phyloP scores from a whole-genome alignment of 2,797 vertebrate genomes.

The Sebastes steindachneri region DNA sequence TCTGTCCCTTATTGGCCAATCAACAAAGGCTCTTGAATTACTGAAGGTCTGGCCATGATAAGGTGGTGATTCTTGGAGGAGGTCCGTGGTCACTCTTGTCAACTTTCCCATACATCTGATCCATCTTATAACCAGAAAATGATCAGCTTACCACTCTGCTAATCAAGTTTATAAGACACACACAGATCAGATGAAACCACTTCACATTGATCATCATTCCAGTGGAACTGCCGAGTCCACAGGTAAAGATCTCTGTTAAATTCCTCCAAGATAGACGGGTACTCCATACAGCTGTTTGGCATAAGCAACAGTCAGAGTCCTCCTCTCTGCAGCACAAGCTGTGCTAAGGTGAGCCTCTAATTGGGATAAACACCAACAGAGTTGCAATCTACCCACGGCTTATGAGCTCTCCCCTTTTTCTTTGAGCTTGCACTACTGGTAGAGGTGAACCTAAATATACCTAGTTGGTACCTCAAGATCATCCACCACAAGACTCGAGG shows the following conservation, averaged over 20 bases:
- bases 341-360: neutral
- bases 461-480: neutral
- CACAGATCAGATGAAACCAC: no score
- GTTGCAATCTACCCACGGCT: no score
- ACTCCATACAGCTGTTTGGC: neutral
- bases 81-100: neutral
- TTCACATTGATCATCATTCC: no score
- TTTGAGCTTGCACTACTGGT: neutral
- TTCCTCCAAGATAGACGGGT: rapidly evolving
- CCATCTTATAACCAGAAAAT: neutral
- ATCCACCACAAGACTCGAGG: neutral
- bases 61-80: neutral
- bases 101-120: neutral
- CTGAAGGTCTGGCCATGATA: neutral
- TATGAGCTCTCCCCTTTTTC: neutral
- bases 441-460: rapidly evolving
- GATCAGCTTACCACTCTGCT: neutral
- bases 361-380: neutral
- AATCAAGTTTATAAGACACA: neutral
- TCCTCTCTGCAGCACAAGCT: no score
- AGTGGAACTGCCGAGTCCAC: neutral
- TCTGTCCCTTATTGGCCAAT: neutral
- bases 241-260: neutral
- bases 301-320: neutral
- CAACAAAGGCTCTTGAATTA: neutral